Evolutionary conservation across 2,888 invertebrate species (phyloP).

Genomic region (Cephus pulcher): DNA sequence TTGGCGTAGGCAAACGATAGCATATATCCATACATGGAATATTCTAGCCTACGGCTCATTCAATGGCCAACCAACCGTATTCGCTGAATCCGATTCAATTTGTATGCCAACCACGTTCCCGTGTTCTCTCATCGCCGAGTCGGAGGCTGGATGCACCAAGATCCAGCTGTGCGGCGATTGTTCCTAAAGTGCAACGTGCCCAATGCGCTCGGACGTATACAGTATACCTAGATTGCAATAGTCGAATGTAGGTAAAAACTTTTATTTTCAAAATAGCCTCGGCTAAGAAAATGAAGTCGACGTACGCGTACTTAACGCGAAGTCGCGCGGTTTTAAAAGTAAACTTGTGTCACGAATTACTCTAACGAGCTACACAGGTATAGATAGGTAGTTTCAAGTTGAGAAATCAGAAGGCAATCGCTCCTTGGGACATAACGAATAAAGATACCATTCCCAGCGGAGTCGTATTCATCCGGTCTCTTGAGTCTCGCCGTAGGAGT

Average conservation of each 20-base stretch:
- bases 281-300: not conserved
- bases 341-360: not conserved
- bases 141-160: not conserved
- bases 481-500: constrained; percentile 28
- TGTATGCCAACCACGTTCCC: constrained; percentile 51
- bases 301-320: not conserved
- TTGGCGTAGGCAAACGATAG: constrained; percentile 47
- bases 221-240: not conserved
- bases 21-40: constrained; percentile 49
- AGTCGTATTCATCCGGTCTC: constrained; percentile 30
- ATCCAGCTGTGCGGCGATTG: not conserved
- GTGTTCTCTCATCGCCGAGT: constrained; percentile 20
- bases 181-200: not conserved
- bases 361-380: not conserved
- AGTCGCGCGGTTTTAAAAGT: not conserved
- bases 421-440: constrained; percentile 35
- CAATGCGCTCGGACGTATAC: not conserved
- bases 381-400: not conserved
- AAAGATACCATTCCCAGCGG: constrained; percentile 39
- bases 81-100: constrained; percentile 51
- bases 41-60: constrained; percentile 25
- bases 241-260: not conserved
- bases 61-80: constrained; percentile 25
- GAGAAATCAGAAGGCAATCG: constrained; percentile 29
- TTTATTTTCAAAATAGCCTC: not conserved